Conservation (phyloP, 2,888 invertebrate species). For the Alviniconcha strummeri region DNA sequence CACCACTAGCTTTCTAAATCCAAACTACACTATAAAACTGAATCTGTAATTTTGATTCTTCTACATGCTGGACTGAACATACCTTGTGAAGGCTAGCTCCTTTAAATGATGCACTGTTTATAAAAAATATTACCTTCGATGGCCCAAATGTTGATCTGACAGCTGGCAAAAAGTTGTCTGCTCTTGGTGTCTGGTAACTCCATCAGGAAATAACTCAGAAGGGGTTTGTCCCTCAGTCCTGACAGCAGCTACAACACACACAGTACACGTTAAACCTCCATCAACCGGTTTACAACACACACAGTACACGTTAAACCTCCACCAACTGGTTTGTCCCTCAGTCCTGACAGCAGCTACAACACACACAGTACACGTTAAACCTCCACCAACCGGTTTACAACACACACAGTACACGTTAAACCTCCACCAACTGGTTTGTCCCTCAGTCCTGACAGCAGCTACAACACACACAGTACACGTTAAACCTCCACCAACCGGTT, state of each 20-base stretch:
- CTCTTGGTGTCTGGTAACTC: constrained; percentile 84
- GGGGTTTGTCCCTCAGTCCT: constrained; percentile 79
- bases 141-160: constrained; percentile 79
- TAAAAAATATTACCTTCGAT: constrained; percentile 78
- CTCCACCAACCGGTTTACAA: too few relatives aligned
- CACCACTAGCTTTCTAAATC: too few relatives aligned
- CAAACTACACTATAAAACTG: too few relatives aligned
- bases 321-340: constrained; percentile 82
- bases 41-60: too few relatives aligned
- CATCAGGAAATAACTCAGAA: constrained; percentile 84
- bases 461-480: constrained; percentile 27
- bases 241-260: constrained; percentile 45
- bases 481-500: neutral
- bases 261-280: neutral
- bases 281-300: too few relatives aligned
- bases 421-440: too few relatives aligned
- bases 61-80: too few relatives aligned
- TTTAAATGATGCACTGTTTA: too few relatives aligned
- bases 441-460: constrained; percentile 67
- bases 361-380: constrained; percentile 8
- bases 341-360: constrained; percentile 47
- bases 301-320: too few relatives aligned
- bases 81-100: too few relatives aligned
- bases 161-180: constrained; percentile 78
- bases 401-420: too few relatives aligned